A percentile compares a stretch with the other conserved stretches of the same genome.
Conservation (phyloP, 1,140 invertebrate genomes). For the Phocides pigmalion region DNA sequence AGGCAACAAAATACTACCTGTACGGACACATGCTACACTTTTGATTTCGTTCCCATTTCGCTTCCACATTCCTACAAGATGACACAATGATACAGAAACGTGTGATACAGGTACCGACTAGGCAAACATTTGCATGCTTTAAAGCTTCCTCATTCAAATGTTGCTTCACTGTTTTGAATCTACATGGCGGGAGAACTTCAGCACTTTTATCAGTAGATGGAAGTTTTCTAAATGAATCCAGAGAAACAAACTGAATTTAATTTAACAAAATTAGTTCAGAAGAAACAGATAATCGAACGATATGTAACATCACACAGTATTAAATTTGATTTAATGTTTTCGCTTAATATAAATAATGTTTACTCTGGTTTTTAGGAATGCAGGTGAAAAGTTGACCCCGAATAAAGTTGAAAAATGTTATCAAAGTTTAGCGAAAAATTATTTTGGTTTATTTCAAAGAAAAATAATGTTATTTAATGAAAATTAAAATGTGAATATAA, state of each 20-base stretch:
- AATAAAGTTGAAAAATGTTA: too few relatives aligned
- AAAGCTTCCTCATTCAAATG: constrained; percentile 21
- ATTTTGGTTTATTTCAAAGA: neutral
- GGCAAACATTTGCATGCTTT: constrained; percentile 29
- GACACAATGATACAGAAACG: constrained; percentile 29
- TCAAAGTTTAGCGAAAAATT: too few relatives aligned
- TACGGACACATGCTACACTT: constrained; percentile 14
- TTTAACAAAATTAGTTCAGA: neutral
- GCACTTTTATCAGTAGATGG: constrained; percentile 1
- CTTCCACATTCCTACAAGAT: constrained; percentile 27
- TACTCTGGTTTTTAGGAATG: too few relatives aligned
- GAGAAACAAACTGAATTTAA: neutral
- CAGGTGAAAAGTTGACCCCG: too few relatives aligned
- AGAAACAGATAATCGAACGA: too few relatives aligned
- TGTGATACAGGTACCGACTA: constrained; percentile 24
- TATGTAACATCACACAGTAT: too few relatives aligned
- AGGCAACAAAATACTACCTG: constrained; percentile 12
- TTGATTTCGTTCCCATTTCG: constrained; percentile 26
- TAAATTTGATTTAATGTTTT: too few relatives aligned
- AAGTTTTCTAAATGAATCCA: neutral
- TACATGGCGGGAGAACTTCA: constrained; percentile 7
- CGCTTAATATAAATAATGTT: too few relatives aligned
- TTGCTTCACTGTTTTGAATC: constrained; percentile 21
- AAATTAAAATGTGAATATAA: too few relatives aligned
- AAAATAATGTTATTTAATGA: neutral